Evolutionary conservation across 2,888 invertebrate genomes (phyloP), one percentile per base, ranked within the genome.

Genomic region (Sarcophaga variegata): DNA sequence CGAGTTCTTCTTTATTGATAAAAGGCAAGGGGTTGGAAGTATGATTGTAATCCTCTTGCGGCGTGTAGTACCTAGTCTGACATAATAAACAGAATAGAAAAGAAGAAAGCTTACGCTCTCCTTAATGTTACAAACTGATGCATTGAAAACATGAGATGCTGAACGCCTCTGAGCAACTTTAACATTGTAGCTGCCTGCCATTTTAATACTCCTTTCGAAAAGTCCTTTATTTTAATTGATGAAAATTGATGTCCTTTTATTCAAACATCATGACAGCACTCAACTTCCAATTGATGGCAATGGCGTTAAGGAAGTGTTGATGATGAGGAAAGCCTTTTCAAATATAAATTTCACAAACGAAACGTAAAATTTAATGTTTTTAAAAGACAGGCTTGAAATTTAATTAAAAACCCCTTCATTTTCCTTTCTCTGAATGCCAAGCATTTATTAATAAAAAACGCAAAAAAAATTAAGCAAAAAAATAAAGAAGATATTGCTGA

Each of bases 341-440:
- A 76, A 76, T 84, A 80, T 76, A 62, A 79, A 75, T 77, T 72
- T 60, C 79, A 75, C 25, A 83, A 79, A 83, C 72, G 72, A 67
- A 77, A 76, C 54, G 66, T 67, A 76, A 75, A 85, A 70, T 82
- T 79, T 82, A 79, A 82, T 37, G 72, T 49, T 76, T 84, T 84
- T 81, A 72, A 85, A 59, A 84, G 78, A 45, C 79, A 17, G 77
- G 71, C 84, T 87, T 75, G 64, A 84, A 87, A 87, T 87, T 87
- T 87, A 84, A 87, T 87, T 87, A 87, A 87, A 87, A 87, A 87
- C 66, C 81, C 59, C 27, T 37, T 27, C 27, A 0, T 81, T 77
- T 66, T 54, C 4, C 14, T 79, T 78, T 79, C 81, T 82, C 71
- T 67, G 69, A 69, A 81, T 71, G 17, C 10, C 27, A 75, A 80